Base-by-base conservation (phyloP, 2,888 invertebrate species). In the Saturnia pavonia region DNA sequence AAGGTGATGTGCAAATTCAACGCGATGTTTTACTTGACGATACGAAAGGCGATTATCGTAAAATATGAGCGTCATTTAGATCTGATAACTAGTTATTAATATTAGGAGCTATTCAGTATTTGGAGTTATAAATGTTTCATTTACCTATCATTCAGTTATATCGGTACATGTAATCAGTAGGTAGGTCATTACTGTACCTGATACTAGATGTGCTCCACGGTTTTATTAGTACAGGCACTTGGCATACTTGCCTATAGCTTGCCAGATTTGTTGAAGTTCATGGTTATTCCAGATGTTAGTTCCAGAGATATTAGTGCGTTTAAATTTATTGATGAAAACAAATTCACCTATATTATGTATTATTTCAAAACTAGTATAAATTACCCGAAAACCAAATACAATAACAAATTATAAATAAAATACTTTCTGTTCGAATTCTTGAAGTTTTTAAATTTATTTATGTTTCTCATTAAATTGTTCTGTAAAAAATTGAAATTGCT, bases 1-100 rank as follows among this genome's bases (percentile, higher is more conserved):
- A 76, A 78, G 60, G 25, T 69, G 51, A 67, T 66, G 54, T 22
- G 22, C 22, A 54, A 43, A 51, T 67, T 22, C 51, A 43, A 67
- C 51, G 54, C 40, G 63, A 70, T 67, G 67, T 67, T 67, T n/a
- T 51, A 70, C 66, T 48, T 48, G 16, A 68, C 25, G 34, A 45
- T 40, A 22, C n/a, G 63, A 60, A 69, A 60, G 25, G 51, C 16
- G 22, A 54, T 57, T 70, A 67, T 54, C 51, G n/a, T 3, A 54
- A 54, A 12, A 65, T 51, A 66, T 34, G 8, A 25, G 27, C 69
- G 63, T 27, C 27, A 27, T 60, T 27, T 54, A 54, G 22, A 54
- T 54, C 54, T 54, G 54, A 54, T 54, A 22, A 54, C n/a, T 22
- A 54, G 11, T 54, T 54, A 54, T 34, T 4, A 34, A 34, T 34